A percentile compares a stretch with the other conserved stretches of the same genome.
Evolutionary conservation across 2,888 invertebrate species (phyloP).

Genomic region (Cordylochernes scorpioides): DNA sequence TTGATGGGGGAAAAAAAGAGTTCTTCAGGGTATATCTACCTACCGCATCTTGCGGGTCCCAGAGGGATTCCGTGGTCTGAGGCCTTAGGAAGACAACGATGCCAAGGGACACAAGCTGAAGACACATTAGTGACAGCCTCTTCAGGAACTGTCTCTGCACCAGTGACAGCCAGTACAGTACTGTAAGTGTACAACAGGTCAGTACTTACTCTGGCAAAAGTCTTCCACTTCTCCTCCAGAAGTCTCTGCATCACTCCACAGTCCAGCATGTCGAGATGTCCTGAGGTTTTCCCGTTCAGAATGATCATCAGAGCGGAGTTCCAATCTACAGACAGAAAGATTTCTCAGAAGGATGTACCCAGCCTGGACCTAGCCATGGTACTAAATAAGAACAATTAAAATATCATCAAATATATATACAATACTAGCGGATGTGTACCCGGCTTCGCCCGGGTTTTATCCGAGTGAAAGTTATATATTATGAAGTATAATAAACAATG

Average conservation of each 20-base stretch:
- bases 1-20: too few relatives aligned
- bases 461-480: too few relatives aligned
- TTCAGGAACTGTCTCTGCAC: conserved; percentile 1
- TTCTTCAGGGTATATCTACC: too few relatives aligned
- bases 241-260: conserved; percentile 89
- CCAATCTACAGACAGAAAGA: conserved; percentile 68
- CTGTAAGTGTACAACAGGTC: neutral
- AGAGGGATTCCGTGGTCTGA: neutral
- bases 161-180: neutral
- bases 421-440: too few relatives aligned
- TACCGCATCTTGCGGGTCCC: too few relatives aligned
- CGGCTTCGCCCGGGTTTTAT: too few relatives aligned
- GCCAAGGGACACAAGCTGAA: conserved; percentile 1
- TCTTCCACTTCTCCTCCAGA: conserved; percentile 96
- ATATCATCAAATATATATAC: too few relatives aligned
- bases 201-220: conserved; percentile 43
- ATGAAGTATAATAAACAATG: too few relatives aligned
- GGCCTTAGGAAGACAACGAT: neutral
- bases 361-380: too few relatives aligned
- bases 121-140: neutral
- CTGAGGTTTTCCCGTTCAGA: conserved; percentile 82
- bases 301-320: conserved; percentile 93
- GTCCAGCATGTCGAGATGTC: conserved; percentile 92
- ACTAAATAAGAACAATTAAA: too few relatives aligned
- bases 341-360: too few relatives aligned